Evolutionary conservation across 2,888 invertebrate genomes (phyloP).

Genomic region (Hypselothyrea guttata): DNA sequence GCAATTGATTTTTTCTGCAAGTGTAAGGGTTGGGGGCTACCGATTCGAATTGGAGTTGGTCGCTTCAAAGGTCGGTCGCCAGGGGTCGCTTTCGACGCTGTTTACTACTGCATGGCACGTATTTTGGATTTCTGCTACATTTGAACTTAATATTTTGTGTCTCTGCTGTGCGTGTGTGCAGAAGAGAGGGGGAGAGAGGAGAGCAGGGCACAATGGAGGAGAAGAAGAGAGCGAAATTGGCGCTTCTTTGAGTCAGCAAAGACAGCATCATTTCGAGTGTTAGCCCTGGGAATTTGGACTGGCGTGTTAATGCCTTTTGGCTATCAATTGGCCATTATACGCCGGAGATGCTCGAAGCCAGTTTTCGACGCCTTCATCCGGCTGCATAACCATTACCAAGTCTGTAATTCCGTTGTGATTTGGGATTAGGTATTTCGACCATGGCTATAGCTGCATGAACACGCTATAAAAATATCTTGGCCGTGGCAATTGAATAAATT

Average conservation of each 20-base stretch:
- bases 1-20: too few species aligned
- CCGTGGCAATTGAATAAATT: constrained; percentile 75
- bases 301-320: constrained; percentile 77
- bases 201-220: constrained; percentile 6
- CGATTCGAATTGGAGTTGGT: constrained; percentile 7
- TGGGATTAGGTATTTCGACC: constrained; percentile 67
- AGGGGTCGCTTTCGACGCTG: constrained; percentile 48
- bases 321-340: constrained; percentile 77
- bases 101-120: constrained; percentile 73
- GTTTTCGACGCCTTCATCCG: constrained; percentile 41
- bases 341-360: constrained; percentile 55
- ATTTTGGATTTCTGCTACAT: constrained; percentile 76
- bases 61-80: constrained; percentile 31
- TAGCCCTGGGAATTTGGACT: constrained; percentile 63
- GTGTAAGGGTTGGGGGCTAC: too few species aligned
- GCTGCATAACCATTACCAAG: constrained; percentile 70
- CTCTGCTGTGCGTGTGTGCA: constrained; percentile 21
- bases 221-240: constrained; percentile 28
- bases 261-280: constrained; percentile 46
- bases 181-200: constrained; percentile 6
- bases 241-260: constrained; percentile 45
- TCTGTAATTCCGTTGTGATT: constrained; percentile 77
- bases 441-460: constrained; percentile 53
- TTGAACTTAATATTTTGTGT: constrained; percentile 72
- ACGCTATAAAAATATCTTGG: constrained; percentile 74